Conservation (phyloP, 2,888 invertebrate species). For the Cataglyphis rosenhaueri region DNA sequence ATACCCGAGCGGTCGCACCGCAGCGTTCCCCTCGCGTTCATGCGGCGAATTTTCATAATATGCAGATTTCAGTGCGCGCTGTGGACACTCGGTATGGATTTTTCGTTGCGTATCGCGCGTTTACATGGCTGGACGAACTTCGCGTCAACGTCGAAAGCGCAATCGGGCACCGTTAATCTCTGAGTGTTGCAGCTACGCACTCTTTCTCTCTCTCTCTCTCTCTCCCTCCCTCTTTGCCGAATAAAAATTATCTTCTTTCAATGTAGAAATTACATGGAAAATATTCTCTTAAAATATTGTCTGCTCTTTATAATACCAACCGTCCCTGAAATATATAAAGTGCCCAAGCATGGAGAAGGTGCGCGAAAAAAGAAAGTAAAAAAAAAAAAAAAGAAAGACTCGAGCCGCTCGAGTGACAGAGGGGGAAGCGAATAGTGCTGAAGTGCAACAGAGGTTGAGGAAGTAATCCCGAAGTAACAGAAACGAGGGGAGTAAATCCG, state of each 20-base stretch:
- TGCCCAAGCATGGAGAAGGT: slow-evolving; percentile 4
- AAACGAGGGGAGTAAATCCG: slow-evolving; percentile 52
- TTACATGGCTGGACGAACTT: slow-evolving; percentile 44
- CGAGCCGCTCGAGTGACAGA: slow-evolving; percentile 25
- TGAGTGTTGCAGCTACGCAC: not conserved
- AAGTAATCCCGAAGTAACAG: slow-evolving; percentile 53
- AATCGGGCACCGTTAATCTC: slow-evolving; percentile 33
- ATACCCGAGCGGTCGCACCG: slow-evolving; percentile 23
- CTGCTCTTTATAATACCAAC: not conserved
- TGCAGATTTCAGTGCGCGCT: slow-evolving; percentile 51
- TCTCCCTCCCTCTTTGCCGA: not conserved
- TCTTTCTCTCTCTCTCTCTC: not conserved
- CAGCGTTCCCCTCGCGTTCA: slow-evolving; percentile 25
- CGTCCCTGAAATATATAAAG: slow-evolving; percentile 5
- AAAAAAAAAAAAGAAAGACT: not conserved
- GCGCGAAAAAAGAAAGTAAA: slow-evolving; percentile 7
- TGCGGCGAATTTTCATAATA: slow-evolving; percentile 52
- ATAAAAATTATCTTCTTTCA: slow-evolving; percentile 8
- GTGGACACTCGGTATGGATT: slow-evolving; percentile 51
- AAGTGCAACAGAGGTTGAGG: slow-evolving; percentile 61
- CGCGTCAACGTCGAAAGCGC: slow-evolving; percentile 49
- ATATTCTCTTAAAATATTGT: not conserved
- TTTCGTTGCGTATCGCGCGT: slow-evolving; percentile 50
- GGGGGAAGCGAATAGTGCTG: slow-evolving; percentile 46
- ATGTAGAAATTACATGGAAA: not conserved